Evolutionary conservation across 23 tunicate species (phyloP).

Genomic region (Ascidia mentula): DNA sequence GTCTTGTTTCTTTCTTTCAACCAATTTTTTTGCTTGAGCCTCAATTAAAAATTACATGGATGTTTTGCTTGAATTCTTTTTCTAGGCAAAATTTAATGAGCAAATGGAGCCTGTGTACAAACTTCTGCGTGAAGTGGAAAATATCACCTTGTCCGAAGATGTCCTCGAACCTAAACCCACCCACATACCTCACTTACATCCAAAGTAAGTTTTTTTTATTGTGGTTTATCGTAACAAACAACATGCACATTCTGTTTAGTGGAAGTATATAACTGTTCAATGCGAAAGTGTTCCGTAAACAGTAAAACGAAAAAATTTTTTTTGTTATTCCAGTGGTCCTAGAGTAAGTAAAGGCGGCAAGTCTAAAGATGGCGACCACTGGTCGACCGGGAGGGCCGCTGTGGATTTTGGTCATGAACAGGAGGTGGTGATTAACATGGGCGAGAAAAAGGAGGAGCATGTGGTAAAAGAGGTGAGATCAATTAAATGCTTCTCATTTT

Average conservation of each 20-base stretch:
- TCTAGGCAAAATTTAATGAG: slow-evolving; percentile 76
- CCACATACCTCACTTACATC: slow-evolving; percentile 72
- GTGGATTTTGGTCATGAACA: slow-evolving; percentile 55
- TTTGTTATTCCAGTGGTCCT: background rate
- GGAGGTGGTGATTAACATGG: slow-evolving; percentile 65
- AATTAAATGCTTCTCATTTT: too few species aligned
- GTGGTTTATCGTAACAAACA: too few species aligned
- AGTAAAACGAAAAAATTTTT: too few species aligned
- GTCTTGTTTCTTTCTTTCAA: too few species aligned
- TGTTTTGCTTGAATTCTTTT: background rate
- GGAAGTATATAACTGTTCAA: too few species aligned
- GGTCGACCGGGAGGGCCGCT: slow-evolving; percentile 34
- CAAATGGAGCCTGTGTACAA: slow-evolving; percentile 88
- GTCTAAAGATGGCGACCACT: slow-evolving; percentile 19
- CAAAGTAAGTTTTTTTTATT: slow-evolving; percentile 38
- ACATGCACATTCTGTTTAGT: too few species aligned
- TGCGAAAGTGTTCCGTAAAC: too few species aligned
- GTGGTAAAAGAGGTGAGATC: slow-evolving; percentile 54
- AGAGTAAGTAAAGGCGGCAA: slow-evolving; percentile 23
- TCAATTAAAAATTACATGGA: too few species aligned
- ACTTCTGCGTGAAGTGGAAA: slow-evolving; percentile 63
- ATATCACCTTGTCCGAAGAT: slow-evolving; percentile 60
- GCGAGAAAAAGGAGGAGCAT: slow-evolving; percentile 49
- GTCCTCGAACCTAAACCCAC: slow-evolving; percentile 89
- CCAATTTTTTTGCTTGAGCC: too few species aligned